Conservation (phyloP, 2,797 vertebrate genomes). For the Phoxinus dragarum region DNA sequence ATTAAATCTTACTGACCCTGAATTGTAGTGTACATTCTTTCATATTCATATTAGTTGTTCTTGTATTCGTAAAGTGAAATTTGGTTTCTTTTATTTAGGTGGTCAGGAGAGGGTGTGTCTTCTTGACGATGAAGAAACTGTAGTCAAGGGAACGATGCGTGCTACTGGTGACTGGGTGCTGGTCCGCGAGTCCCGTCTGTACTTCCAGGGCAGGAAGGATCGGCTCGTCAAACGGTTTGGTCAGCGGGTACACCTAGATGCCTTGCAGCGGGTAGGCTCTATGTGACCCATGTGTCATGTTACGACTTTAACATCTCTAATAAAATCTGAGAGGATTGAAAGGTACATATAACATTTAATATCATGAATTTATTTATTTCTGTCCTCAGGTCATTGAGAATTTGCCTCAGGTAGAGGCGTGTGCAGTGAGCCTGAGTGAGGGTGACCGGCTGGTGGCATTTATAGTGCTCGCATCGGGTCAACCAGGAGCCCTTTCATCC, state of each 20-base stretch:
- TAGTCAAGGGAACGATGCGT: conserved; percentile 85
- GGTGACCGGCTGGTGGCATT: conserved; percentile 86
- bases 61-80: neutral
- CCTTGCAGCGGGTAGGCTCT: conserved; percentile 83
- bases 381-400: conserved; percentile 73
- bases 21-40: neutral
- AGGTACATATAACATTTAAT: neutral
- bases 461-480: conserved; percentile 72
- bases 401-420: conserved; percentile 84
- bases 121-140: conserved; percentile 82
- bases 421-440: conserved; percentile 81
- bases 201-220: conserved; percentile 90
- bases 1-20: neutral
- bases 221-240: conserved; percentile 91
- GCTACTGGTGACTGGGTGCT: conserved; percentile 90
- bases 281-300: neutral
- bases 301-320: neutral
- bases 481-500: neutral
- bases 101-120: conserved; percentile 89
- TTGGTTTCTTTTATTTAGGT: conserved; percentile 73
- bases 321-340: neutral
- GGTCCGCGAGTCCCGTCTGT: conserved; percentile 76
- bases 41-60: neutral
- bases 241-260: conserved; percentile 85
- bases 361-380: conserved; percentile 20